Base-by-base conservation (phyloP, 2,797 vertebrate genomes). In the Myoxocephalus aenaeus region DNA sequence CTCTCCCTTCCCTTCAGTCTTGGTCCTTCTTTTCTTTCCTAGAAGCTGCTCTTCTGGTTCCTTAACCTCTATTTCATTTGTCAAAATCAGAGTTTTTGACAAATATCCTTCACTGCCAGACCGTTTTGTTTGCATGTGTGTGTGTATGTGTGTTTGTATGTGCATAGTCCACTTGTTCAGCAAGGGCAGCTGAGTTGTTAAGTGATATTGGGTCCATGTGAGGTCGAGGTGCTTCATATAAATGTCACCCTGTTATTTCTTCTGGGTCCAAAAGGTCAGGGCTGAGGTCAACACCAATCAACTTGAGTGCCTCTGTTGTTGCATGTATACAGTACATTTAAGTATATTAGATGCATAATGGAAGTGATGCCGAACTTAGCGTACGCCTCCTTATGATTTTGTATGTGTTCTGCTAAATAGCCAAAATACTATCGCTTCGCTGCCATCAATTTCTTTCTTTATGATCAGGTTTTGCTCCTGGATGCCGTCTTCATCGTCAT, bases 401-500 rank as follows among this genome's bases (percentile, higher is more conserved):
- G 3, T 18, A 18, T 38, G 22, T 59, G 42, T 36, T 61, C n/a
- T 34, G 8, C 25, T 38, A 15, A 40, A 25, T 34, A 10, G 53
- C 7, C 54, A 57, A 5, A 18, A 57, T 17, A 10, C 14, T 17
- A 29, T 25, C 17, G 2, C 64, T 58, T 40, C 62, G 25, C 44
- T 69, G 10, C 42, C 42, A 29, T 73, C 7, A 42, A 6, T 62
- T 53, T 79, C 36, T 48, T 25, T 32, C 44, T 42, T 73, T 13
- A 7, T 3, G 11, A 53, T 14, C 8, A 66, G 69, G 25, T 65
- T 66, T 81, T 73, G 34, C 65, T 73, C 48, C 13, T 77, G 32
- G 73, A 73, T 59, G 46, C 65, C 42, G 87, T 73, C 87, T 90
- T 81, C 75, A 62, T 77, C 7, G 0, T 77, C 93, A 94, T 95